Evolutionary conservation across 1,140 invertebrate genomes (phyloP).

Genomic region (Stegodyphus mimosarum): DNA sequence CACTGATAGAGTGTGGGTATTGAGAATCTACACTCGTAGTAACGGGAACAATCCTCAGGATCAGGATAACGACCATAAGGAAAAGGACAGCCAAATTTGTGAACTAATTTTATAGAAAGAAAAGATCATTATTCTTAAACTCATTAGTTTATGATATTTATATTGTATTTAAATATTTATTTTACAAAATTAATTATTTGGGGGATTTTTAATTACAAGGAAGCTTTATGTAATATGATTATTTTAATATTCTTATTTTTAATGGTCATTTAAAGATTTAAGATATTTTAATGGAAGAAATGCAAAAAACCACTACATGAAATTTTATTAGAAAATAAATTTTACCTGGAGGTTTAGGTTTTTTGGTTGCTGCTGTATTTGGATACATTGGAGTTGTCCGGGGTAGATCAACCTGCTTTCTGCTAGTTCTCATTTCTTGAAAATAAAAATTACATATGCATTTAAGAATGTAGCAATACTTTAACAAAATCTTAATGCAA

Average conservation of each 20-base stretch:
- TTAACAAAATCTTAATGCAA: too few relatives aligned
- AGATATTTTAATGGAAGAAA: not conserved
- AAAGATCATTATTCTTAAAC: not conserved
- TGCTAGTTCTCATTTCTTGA: conserved; percentile 1
- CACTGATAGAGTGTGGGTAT: not conserved
- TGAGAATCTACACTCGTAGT: not conserved
- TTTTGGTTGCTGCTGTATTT: not conserved
- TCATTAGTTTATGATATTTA: not conserved
- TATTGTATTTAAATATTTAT: not conserved
- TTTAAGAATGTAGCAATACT: not conserved
- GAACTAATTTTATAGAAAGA: not conserved
- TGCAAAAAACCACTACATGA: not conserved
- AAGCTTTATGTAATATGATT: not conserved
- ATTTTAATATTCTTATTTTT: not conserved
- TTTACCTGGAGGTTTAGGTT: not conserved
- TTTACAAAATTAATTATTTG: not conserved
- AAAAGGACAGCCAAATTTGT: conserved; percentile 17
- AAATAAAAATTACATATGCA: not conserved
- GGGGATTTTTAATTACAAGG: not conserved
- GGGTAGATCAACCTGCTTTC: not conserved
- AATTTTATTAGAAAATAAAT: not conserved
- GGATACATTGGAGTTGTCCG: not conserved
- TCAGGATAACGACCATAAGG: conserved; percentile 22
- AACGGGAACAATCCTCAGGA: conserved; percentile 12
- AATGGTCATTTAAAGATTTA: not conserved